phyloP scores from a whole-genome alignment of 2,797 vertebrate genomes.

The Anniella stebbinsi region DNA sequence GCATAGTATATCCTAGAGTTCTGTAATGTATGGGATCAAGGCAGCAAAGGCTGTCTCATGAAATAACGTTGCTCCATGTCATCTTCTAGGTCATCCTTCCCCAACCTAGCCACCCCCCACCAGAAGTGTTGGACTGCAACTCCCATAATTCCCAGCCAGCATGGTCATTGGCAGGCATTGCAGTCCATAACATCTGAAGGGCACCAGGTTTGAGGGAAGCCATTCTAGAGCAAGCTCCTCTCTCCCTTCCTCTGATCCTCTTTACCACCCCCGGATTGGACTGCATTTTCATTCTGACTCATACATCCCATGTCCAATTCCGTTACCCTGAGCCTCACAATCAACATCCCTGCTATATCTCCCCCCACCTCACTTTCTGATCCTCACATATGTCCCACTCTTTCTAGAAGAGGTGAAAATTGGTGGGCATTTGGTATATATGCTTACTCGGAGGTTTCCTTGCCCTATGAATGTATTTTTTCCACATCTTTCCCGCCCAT shows the following conservation, averaged over 20 bases:
- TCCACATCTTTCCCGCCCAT: conserved; percentile 51
- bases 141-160: no score
- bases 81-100: not conserved
- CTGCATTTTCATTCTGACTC: not conserved
- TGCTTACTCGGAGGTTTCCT: not conserved
- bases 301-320: no score
- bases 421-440: not conserved
- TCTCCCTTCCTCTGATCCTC: not conserved
- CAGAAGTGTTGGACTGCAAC: not conserved
- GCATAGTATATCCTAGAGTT: not conserved
- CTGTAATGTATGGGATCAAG: not conserved
- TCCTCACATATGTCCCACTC: not conserved
- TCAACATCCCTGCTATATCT: not conserved
- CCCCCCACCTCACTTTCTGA: not conserved
- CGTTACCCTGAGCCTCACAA: not conserved
- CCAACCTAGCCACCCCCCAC: not conserved
- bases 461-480: conserved; percentile 13
- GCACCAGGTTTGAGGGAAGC: not conserved
- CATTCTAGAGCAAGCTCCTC: not conserved
- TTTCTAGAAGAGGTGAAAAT: not conserved
- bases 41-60: not conserved
- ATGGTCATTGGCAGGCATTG: no score
- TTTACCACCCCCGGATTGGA: not conserved
- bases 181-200: no score
- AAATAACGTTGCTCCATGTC: not conserved